These are phyloP conservation scores for Troglohyphantes excavatus DNA, from an alignment of 2,888 invertebrate species.

Conservation along the genomic window DNA sequence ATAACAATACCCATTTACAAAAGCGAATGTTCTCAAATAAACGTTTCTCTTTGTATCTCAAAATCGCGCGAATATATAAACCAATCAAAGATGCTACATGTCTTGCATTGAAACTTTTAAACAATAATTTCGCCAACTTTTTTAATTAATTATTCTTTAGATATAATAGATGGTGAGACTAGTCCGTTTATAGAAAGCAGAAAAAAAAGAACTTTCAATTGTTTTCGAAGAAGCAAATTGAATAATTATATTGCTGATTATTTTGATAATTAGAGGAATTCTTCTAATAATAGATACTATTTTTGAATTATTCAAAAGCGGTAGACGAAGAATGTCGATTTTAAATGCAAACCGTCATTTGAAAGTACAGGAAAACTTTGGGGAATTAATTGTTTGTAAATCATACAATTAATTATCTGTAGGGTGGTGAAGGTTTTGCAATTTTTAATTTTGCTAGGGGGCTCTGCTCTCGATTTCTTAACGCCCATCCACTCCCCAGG, in stretches of 20 bases:
- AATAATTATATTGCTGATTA: not conserved
- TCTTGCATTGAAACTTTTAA: too few relatives aligned
- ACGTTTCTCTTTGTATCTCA: too few relatives aligned
- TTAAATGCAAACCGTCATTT: not conserved
- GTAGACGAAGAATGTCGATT: not conserved
- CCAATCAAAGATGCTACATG: too few relatives aligned
- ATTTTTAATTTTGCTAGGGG: too few relatives aligned
- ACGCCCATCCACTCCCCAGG: too few relatives aligned
- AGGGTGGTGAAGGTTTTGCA: too few relatives aligned
- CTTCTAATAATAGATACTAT: not conserved
- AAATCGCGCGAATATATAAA: too few relatives aligned
- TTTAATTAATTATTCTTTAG: not conserved
- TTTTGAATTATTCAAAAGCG: not conserved
- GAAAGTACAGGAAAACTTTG: not conserved
- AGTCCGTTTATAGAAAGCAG: too few relatives aligned
- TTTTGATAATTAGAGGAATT: not conserved
- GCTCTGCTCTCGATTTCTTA: too few relatives aligned
- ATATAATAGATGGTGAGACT: not conserved
- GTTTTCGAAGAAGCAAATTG: not conserved
- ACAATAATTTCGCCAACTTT: not conserved
- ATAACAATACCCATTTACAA: too few relatives aligned
- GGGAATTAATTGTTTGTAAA: not conserved
- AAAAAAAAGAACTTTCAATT: not conserved
- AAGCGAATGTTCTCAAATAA: too few relatives aligned
- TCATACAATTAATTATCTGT: too few relatives aligned